Conservation (phyloP, 1,140 invertebrate species). For the Bombus fervidus region DNA sequence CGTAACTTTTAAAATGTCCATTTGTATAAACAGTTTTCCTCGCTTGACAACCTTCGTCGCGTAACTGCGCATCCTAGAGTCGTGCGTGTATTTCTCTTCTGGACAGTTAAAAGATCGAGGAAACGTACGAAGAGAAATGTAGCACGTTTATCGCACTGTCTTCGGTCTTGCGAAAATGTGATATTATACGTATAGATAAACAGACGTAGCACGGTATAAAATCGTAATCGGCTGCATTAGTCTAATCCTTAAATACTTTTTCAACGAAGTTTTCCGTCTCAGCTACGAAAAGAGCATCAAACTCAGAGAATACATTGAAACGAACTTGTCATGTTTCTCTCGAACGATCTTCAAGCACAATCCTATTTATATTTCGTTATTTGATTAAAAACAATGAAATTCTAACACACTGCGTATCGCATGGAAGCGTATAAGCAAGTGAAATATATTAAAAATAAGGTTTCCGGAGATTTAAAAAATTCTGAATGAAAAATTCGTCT, state of each 20-base stretch:
- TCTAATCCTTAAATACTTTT: too few relatives aligned
- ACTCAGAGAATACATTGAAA: not conserved
- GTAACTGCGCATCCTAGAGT: not conserved
- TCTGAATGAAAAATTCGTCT: not conserved
- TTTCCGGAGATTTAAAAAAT: not conserved
- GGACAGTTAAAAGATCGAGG: not conserved
- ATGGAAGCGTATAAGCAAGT: too few relatives aligned
- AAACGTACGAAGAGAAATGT: not conserved
- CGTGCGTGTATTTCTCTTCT: not conserved
- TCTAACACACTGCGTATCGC: too few relatives aligned
- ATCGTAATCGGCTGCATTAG: too few relatives aligned
- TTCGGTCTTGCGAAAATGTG: not conserved
- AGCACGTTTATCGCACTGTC: not conserved
- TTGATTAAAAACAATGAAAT: not conserved
- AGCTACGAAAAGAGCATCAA: not conserved
- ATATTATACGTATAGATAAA: not conserved
- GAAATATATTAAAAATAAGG: too few relatives aligned
- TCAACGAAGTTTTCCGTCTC: too few relatives aligned
- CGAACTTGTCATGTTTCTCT: not conserved
- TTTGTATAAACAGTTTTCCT: slow-evolving; percentile 8
- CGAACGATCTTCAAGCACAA: not conserved
- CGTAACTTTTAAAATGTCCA: slow-evolving; percentile 20
- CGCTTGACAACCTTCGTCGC: not conserved
- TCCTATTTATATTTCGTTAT: not conserved
- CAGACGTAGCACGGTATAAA: too few relatives aligned